phyloP scores from a whole-genome alignment of 2,113 vertebrate genomes.

The Nycticorax nycticorax region DNA sequence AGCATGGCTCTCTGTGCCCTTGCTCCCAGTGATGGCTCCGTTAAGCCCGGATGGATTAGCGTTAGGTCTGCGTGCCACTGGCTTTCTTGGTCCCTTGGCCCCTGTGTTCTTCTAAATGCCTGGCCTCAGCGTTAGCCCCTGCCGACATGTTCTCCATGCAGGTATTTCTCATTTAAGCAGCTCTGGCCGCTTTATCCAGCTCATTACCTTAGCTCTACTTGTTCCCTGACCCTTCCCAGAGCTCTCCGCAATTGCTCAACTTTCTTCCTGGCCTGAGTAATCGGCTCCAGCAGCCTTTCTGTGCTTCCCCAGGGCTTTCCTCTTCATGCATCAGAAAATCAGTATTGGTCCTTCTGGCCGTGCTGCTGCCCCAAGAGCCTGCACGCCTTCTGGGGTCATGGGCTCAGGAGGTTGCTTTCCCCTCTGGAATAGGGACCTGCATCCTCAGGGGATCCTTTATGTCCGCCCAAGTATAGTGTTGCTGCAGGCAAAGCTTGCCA shows the following conservation, averaged over 20 bases:
- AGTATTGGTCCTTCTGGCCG: neutral
- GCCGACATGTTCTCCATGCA: neutral
- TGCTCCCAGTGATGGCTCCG: neutral
- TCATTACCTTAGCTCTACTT: neutral
- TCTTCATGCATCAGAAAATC: neutral
- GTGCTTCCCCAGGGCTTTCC: neutral
- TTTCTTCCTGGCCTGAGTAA: fast-evolving
- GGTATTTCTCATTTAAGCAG: neutral
- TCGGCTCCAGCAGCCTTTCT: neutral
- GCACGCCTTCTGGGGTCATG: neutral
- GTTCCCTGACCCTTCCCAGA: neutral
- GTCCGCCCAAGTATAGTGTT: neutral
- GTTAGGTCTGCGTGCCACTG: neutral
- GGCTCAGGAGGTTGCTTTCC: neutral
- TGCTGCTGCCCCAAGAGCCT: neutral
- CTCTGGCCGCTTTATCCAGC: neutral
- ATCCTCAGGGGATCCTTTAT: neutral
- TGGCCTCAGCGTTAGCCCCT: neutral
- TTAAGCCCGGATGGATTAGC: neutral
- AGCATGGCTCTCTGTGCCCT: neutral
- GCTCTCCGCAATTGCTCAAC: neutral
- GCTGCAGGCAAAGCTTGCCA: neutral
- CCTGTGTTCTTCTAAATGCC: neutral
- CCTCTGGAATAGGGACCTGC: neutral
- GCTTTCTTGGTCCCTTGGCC: neutral